Evolutionary conservation across 1,140 invertebrate genomes (phyloP).

Genomic region (Cydia strobilella): DNA sequence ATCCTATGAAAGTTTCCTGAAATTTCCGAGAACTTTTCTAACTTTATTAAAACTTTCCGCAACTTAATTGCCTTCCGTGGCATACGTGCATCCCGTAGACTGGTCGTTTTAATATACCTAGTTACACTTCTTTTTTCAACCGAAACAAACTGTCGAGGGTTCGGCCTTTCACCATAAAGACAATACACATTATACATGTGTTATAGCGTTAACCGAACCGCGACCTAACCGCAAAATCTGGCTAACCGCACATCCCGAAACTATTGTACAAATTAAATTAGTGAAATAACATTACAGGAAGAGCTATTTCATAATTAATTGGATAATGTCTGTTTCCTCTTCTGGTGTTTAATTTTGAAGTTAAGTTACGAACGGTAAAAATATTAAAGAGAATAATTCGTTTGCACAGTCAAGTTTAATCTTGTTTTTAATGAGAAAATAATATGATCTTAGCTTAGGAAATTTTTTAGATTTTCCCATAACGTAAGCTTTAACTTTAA

Average conservation of each 20-base stretch:
- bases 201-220: neutral
- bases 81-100: no score
- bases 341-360: neutral
- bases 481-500: neutral
- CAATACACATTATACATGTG: neutral
- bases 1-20: no score
- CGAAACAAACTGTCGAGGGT: neutral
- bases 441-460: no score
- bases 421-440: no score
- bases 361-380: neutral
- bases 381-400: neutral
- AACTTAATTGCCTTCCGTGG: no score
- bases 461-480: neutral
- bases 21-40: no score
- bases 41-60: no score
- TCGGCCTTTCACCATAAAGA: neutral
- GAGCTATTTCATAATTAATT: slow-evolving; percentile 8
- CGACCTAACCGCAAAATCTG: slow-evolving; percentile 15
- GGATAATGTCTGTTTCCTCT: neutral
- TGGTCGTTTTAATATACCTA: no score
- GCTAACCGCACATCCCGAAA: slow-evolving; percentile 22
- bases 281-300: neutral
- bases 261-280: slow-evolving; percentile 11
- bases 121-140: neutral
- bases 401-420: no score